Evolutionary conservation across 2,797 vertebrate species (phyloP).

Genomic region (Diglossa cyanea): DNA sequence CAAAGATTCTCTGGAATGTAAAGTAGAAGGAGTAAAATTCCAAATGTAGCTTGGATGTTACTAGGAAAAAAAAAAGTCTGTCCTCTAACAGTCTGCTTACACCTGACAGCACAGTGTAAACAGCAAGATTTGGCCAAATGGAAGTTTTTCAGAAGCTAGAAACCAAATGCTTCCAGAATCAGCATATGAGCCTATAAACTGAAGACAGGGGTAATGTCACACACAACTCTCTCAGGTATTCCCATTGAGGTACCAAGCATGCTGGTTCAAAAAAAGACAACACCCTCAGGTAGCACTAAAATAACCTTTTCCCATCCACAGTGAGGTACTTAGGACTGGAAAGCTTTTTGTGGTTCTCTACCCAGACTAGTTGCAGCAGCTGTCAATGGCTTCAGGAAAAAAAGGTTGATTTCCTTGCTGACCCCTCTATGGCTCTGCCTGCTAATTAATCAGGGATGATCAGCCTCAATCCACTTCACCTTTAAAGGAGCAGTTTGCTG

Average conservation of each 20-base stretch:
- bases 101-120: not conserved
- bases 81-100: not conserved
- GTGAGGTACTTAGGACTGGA: not conserved
- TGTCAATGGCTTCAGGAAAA: not conserved
- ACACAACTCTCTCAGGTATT: not conserved
- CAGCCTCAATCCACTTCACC: not conserved
- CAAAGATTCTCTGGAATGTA: not conserved
- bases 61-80: not conserved
- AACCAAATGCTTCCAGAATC: not conserved
- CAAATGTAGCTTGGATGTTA: not conserved
- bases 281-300: not conserved
- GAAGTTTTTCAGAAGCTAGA: not conserved
- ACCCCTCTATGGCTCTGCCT: not conserved
- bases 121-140: not conserved
- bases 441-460: not conserved
- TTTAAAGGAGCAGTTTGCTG: not conserved
- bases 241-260: not conserved
- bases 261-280: not conserved
- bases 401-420: not conserved
- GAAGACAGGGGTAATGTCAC: not conserved
- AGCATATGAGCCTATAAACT: not conserved
- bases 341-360: not conserved
- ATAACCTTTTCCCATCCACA: not conserved
- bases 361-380: not conserved
- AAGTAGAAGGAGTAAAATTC: not conserved